phyloP scores from a whole-genome alignment of 2,888 invertebrate species.

The Eupithecia tripunctaria region DNA sequence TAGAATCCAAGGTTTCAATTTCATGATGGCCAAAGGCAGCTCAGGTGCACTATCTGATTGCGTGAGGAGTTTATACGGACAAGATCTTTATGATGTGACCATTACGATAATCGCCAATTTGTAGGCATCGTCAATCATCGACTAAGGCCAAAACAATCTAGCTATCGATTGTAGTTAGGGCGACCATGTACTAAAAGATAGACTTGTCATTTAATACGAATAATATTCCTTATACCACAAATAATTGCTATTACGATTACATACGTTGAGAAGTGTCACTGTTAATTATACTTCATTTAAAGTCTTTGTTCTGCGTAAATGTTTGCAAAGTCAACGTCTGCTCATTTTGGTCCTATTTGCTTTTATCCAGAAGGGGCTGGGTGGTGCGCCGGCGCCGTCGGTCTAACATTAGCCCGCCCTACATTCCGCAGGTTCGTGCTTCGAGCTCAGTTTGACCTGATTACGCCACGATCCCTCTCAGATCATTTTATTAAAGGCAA shows the following conservation, averaged over 20 bases:
- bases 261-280: constrained; percentile 10
- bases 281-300: neutral
- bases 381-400: constrained; percentile 63
- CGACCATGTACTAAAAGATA: neutral
- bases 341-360: constrained; percentile 55
- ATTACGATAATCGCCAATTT: constrained; percentile 16
- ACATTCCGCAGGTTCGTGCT: constrained; percentile 72
- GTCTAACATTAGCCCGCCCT: constrained; percentile 79
- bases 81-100: constrained; percentile 17
- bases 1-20: neutral
- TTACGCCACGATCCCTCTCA: constrained; percentile 64
- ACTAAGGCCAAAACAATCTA: constrained; percentile 31
- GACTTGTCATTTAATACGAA: neutral
- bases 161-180: constrained; percentile 16
- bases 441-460: constrained; percentile 72
- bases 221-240: neutral
- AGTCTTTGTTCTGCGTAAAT: constrained; percentile 29
- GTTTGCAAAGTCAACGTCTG: constrained; percentile 37
- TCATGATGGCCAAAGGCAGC: neutral
- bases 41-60: constrained; percentile 3
- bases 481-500: constrained; percentile 45
- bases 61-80: constrained; percentile 1
- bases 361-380: constrained; percentile 63
- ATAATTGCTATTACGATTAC: neutral
- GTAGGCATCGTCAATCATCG: constrained; percentile 33